Evolutionary conservation across 2,888 invertebrate genomes (phyloP).

Genomic region (Chesias legatella): DNA sequence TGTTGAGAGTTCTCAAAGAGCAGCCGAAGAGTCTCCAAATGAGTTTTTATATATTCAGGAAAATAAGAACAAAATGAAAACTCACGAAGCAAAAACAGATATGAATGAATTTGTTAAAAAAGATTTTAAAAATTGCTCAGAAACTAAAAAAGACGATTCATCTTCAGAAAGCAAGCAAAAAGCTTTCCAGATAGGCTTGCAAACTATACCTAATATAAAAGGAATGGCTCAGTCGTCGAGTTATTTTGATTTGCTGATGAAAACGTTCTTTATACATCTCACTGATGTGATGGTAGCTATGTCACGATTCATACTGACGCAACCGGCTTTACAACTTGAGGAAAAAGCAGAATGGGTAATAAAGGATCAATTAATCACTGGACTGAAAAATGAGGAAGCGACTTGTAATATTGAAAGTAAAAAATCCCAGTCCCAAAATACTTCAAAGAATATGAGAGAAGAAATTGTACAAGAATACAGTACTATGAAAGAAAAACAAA

Average conservation of each 20-base stretch:
- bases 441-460: constrained; percentile 1
- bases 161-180: constrained; percentile 47
- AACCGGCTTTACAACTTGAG: constrained; percentile 38
- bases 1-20: neutral
- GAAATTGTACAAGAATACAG: constrained; percentile 7
- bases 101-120: constrained; percentile 15
- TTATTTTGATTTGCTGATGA: constrained; percentile 58
- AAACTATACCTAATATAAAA: constrained; percentile 64
- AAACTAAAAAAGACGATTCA: constrained; percentile 10
- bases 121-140: constrained; percentile 5
- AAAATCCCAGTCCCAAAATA: constrained; percentile 8
- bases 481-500: constrained; percentile 11
- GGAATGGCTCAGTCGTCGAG: constrained; percentile 51
- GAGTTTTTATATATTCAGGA: constrained; percentile 10
- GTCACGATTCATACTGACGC: constrained; percentile 57
- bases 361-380: constrained; percentile 27
- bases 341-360: constrained; percentile 24
- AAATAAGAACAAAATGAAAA: constrained; percentile 16
- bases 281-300: constrained; percentile 73
- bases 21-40: constrained; percentile 9
- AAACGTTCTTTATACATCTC: constrained; percentile 69
- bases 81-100: constrained; percentile 18
- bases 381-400: constrained; percentile 22
- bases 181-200: constrained; percentile 54
- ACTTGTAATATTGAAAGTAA: constrained; percentile 20